phyloP scores from a whole-genome alignment of 2,113 vertebrate species.

The Alethe diademata region DNA sequence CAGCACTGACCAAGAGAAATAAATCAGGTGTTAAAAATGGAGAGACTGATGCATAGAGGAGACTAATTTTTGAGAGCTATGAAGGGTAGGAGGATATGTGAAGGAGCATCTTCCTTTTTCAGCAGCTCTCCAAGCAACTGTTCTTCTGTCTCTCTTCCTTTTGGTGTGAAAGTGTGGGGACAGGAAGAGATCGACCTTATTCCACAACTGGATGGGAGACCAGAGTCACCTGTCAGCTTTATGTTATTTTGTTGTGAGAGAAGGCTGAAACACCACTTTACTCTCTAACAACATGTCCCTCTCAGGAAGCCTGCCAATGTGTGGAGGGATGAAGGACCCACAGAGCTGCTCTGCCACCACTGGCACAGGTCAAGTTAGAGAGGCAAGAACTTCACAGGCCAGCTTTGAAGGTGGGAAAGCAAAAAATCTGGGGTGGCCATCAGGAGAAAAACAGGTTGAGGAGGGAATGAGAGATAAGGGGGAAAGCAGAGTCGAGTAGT shows the following conservation, averaged over 20 bases:
- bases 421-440: background rate
- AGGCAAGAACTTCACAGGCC: background rate
- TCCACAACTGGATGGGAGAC: background rate
- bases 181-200: background rate
- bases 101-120: background rate
- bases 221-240: background rate
- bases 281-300: background rate
- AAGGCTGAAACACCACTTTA: background rate
- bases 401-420: background rate
- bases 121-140: background rate
- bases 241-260: background rate
- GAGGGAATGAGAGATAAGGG: background rate
- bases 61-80: background rate
- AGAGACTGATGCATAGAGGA: background rate
- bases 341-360: background rate
- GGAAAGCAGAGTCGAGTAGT: rapidly evolving
- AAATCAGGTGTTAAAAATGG: background rate
- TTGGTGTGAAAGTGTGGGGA: background rate
- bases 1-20: background rate
- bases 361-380: background rate
- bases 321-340: background rate
- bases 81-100: rapidly evolving
- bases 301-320: background rate
- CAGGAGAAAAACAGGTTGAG: background rate
- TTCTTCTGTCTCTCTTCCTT: background rate